Evolutionary conservation across 1,140 invertebrate genomes (phyloP).

Genomic region (Drosophila sp.): DNA sequence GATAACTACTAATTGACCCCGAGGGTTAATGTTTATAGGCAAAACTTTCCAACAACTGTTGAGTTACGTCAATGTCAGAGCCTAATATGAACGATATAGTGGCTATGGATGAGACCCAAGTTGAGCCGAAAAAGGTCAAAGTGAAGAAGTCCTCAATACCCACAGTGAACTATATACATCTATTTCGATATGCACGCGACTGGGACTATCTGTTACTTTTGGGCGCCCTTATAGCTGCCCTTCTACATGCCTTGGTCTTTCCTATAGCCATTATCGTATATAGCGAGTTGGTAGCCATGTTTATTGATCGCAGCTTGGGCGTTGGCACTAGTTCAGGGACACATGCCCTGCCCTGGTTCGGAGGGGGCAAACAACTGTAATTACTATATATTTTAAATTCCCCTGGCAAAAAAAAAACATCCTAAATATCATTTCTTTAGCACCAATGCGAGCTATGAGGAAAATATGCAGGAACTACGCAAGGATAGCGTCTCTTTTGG

Average conservation of each 20-base stretch:
- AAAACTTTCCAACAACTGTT: constrained; percentile 24
- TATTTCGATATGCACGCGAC: constrained; percentile 86
- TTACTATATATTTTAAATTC: too few relatives aligned
- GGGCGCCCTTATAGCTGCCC: constrained; percentile 86
- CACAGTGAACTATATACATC: constrained; percentile 64
- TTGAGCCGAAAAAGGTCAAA: constrained; percentile 45
- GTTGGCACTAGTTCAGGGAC: constrained; percentile 83
- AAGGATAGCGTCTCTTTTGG: constrained; percentile 89
- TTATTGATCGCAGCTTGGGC: constrained; percentile 85
- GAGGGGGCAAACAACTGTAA: constrained; percentile 86
- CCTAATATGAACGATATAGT: constrained; percentile 21
- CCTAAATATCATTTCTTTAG: constrained; percentile 18
- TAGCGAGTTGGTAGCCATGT: constrained; percentile 88
- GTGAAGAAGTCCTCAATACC: constrained; percentile 31
- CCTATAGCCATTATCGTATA: constrained; percentile 89
- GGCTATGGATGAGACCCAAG: constrained; percentile 6
- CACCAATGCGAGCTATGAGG: constrained; percentile 86
- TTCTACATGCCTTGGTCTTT: constrained; percentile 87
- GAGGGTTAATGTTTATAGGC: constrained; percentile 66
- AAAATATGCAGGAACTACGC: constrained; percentile 87
- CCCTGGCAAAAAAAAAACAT: too few relatives aligned
- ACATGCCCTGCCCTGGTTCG: constrained; percentile 83
- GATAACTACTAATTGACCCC: constrained; percentile 78
- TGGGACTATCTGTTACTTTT: constrained; percentile 83
- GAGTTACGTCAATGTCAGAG: constrained; percentile 51